phyloP scores from a whole-genome alignment of 2,113 vertebrate genomes.

The Passerina amoena region DNA sequence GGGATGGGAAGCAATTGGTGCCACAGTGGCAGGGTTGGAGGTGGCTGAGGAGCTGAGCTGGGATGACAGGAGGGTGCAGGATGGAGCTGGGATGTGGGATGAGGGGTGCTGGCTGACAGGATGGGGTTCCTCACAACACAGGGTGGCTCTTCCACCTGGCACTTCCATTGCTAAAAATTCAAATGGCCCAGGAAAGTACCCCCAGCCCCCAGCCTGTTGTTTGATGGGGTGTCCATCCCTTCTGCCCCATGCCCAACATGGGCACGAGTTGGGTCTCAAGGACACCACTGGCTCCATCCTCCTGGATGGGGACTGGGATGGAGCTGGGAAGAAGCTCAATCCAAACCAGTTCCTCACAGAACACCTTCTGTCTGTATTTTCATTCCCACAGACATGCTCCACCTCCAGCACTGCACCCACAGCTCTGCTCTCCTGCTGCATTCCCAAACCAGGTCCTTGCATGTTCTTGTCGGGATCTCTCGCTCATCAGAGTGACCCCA shows the following conservation, averaged over 20 bases:
- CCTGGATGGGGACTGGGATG: neutral
- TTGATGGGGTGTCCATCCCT: neutral
- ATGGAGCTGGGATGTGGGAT: neutral
- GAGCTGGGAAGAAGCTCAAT: rapidly evolving
- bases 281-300: neutral
- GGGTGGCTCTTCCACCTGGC: neutral
- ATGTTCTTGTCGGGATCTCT: neutral
- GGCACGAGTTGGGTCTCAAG: neutral
- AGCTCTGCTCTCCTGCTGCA: rapidly evolving
- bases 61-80: neutral
- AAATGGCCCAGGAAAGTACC: neutral
- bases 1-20: rapidly evolving
- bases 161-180: neutral
- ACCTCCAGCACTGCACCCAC: neutral
- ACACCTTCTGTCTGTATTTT: neutral
- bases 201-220: neutral
- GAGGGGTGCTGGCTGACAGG: neutral
- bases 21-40: rapidly evolving
- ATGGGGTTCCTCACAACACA: neutral
- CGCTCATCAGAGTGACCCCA: too few relatives aligned
- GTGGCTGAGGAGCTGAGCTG: neutral
- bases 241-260: neutral
- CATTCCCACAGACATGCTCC: neutral
- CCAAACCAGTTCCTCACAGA: neutral
- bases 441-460: rapidly evolving